Base-by-base conservation (phyloP, 92 coral and sea anemone species). In the Zoanthus sociatus region DNA sequence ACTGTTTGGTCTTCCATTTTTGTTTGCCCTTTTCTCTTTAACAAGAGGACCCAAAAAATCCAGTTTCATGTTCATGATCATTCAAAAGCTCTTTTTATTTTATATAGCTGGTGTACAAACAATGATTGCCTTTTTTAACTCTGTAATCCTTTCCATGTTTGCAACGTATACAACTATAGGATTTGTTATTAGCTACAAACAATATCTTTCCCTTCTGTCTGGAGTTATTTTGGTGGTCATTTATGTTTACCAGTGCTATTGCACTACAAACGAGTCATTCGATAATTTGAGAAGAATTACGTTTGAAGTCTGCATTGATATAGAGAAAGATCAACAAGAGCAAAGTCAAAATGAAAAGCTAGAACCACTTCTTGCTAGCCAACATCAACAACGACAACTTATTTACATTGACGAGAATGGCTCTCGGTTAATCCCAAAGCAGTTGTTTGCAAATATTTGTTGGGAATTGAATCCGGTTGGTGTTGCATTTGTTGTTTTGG, bases 241-340 rank as follows among this genome's bases (percentile, higher is more conserved):
- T 26, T 26, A 26, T 26, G 26, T 26, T 26, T 26, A 26, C 26
- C 26, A 26, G 26, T 26, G 26, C 26, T 26, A 26, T 26, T 26
- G 26, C 26, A 26, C 26, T 26, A 26, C 26, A 26, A 26, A 26
- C 26, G 26, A 26, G 26, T 26, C 26, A 26, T 26, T 26, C 26
- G 79, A 76, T 21, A 42, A 76, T 15, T 63, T 76, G 6, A 45
- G 79, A 51, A 76, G 54, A 11, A 33, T 50, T 50, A 17, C 54
- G 16, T 76, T 75, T 76, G 64, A 76, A 76, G 79, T 76, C 17
- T 76, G 79, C 32, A 26, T 46, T 51, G 32, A 76, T 17, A 51
- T 17, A 16, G 58, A 75, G 1, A 7, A 75, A 75, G 1, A 56
- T 37, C 18, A 68, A 20, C 73, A 68, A 68, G 9, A 7, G 9